Percentiles rank a stretch among this genome's conserved stretches.
Evolutionary conservation across 2,888 invertebrate genomes (phyloP).

Genomic region (Eupelmus urozonus): DNA sequence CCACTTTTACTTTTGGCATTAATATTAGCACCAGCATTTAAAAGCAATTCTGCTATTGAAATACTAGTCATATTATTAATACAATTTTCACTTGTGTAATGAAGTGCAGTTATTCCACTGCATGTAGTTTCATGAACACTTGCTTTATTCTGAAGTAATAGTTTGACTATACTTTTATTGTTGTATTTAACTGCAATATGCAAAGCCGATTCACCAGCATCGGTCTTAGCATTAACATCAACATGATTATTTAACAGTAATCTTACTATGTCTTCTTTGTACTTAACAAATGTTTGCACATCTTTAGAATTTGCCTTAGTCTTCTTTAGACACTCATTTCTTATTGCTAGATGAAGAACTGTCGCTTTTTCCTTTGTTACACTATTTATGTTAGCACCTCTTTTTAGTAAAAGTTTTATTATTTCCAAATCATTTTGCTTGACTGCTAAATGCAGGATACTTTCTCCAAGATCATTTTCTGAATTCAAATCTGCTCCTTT

Average conservation of each 20-base stretch:
- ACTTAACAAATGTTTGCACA: background rate
- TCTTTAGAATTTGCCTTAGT: background rate
- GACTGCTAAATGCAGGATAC: background rate
- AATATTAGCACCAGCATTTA: constrained; percentile 3
- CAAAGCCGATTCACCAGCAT: background rate
- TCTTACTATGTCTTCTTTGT: background rate
- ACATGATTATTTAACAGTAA: background rate
- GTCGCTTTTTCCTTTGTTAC: background rate
- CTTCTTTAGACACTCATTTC: background rate
- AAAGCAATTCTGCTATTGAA: background rate
- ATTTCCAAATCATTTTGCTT: background rate
- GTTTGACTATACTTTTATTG: background rate
- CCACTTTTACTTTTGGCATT: background rate
- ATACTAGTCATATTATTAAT: too few species aligned
- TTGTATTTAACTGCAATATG: background rate
- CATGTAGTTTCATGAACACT: background rate
- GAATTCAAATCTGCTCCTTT: constrained; percentile 19
- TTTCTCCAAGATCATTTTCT: background rate
- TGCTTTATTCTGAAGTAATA: background rate
- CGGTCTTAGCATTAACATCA: background rate
- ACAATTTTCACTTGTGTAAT: background rate
- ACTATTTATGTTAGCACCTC: background rate
- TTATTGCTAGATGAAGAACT: background rate
- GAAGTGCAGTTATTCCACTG: constrained; percentile 12
- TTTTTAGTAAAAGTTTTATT: constrained; percentile 1